phyloP scores from a whole-genome alignment of 2,113 vertebrate species.

The Brienomyrus brachyistius region DNA sequence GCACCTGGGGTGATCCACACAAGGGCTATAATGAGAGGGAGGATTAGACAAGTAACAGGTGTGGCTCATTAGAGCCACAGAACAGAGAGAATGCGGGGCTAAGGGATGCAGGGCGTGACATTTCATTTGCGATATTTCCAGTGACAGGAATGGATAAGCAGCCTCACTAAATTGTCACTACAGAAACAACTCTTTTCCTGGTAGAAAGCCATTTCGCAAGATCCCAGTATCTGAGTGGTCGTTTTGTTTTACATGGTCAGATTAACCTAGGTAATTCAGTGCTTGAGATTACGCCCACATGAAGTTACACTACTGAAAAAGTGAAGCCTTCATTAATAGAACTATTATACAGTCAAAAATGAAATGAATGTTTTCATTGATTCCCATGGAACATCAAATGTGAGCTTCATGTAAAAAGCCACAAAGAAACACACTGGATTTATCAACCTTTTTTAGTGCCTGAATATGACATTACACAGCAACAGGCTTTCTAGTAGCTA shows the following conservation, averaged over 20 bases:
- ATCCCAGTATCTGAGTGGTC: not conserved
- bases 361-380: not conserved
- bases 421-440: not conserved
- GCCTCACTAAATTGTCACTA: not conserved
- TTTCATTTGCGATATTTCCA: not conserved
- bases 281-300: not conserved
- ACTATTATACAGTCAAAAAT: not conserved
- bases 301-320: not conserved
- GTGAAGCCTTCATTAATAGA: not conserved
- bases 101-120: too few species aligned
- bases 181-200: not conserved
- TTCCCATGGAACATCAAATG: not conserved
- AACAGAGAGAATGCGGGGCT: too few species aligned
- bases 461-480: not conserved
- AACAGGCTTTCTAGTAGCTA: not conserved
- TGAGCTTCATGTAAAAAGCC: not conserved
- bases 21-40: too few species aligned
- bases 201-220: not conserved
- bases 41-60: too few species aligned
- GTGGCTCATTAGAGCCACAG: too few species aligned
- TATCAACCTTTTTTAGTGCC: not conserved
- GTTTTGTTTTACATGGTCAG: not conserved
- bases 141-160: not conserved
- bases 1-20: too few species aligned
- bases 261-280: not conserved